Evolutionary conservation across 2,797 vertebrate species (phyloP), one percentile per base, ranked within the genome.

Genomic region (Lepus townsendii): DNA sequence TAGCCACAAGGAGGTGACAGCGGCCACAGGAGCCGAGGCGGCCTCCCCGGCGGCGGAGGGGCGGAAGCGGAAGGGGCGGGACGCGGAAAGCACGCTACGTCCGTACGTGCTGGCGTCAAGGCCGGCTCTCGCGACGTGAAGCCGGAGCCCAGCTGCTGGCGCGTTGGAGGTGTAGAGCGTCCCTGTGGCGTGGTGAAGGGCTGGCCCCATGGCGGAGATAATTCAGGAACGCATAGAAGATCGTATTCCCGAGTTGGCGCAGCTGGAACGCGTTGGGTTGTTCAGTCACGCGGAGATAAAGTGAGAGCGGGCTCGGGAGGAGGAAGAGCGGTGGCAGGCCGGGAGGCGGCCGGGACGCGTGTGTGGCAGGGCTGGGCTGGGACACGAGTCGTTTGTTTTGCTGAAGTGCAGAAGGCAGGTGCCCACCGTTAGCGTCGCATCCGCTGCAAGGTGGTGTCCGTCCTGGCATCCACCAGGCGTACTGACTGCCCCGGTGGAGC

Each of bases 211-310:
- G 99, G 99, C 99, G n/a, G 99, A 99, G 97, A 95, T 99, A 24
- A 97, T 99, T 5, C 99, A 99, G 97, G 98, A 98, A 90, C 99
- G 99, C 57, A 97, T 99, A 32, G 99, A 99, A 98, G 99, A 99
- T 22, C 97, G 99, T 8, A 97, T 99, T 60, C 99, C 99, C 0
- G 99, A 99, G 93, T 92, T 99, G 63, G 99, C 99, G 96, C 99
- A 99, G 97, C 98, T 99, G 97, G 99, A 99, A 98, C 98, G 99
- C 98, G 98, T 99, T 47, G 99, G 99, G 11, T 98, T 99, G 10
- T 99, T 99, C 97, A 99, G 98, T 63, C 98, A 96, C 47, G 98
- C 96, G 93, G 99, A 99, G 98, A 98, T 99, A 95, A 99, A 98
- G 99, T 99, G 98, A 98, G 98, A 98, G 35, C 20, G 60, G 60